Conservation (phyloP, 2,113 vertebrate genomes). For the Dipodomys spectabilis region DNA sequence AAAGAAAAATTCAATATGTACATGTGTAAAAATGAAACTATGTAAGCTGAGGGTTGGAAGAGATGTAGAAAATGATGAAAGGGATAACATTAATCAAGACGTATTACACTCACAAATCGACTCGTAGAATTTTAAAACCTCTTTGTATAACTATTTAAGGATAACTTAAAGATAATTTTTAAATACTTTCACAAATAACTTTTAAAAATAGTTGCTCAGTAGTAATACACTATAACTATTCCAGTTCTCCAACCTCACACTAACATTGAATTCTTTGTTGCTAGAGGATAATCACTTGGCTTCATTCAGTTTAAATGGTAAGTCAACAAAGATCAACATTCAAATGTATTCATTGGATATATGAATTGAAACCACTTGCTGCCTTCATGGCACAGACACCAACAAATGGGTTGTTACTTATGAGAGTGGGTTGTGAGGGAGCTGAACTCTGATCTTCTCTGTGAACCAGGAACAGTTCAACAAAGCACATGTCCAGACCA, state of each 20-base stretch:
- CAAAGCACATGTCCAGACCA: neutral
- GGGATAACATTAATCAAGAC: no score
- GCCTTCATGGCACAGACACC: neutral
- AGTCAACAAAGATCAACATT: neutral
- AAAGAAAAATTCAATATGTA: no score
- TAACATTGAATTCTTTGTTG: neutral
- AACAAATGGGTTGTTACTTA: neutral
- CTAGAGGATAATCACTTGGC: neutral
- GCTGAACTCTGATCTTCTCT: neutral
- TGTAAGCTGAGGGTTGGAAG: no score
- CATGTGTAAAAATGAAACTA: no score
- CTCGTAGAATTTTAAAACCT: no score
- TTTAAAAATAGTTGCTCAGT: neutral
- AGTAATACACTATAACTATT: neutral
- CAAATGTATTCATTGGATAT: slow-evolving; percentile 15
- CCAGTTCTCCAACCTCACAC: neutral
- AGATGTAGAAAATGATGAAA: no score
- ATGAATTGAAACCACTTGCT: neutral
- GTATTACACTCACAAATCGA: no score
- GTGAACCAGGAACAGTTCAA: slow-evolving; percentile 7
- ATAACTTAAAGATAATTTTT: no score
- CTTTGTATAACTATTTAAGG: no score
- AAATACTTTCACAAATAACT: no score
- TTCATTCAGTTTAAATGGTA: slow-evolving; percentile 41
- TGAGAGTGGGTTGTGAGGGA: neutral